These are phyloP conservation scores for Forbesichthys papilliferus DNA, from an alignment of 2,113 vertebrate genomes.

Conservation along the genomic window DNA sequence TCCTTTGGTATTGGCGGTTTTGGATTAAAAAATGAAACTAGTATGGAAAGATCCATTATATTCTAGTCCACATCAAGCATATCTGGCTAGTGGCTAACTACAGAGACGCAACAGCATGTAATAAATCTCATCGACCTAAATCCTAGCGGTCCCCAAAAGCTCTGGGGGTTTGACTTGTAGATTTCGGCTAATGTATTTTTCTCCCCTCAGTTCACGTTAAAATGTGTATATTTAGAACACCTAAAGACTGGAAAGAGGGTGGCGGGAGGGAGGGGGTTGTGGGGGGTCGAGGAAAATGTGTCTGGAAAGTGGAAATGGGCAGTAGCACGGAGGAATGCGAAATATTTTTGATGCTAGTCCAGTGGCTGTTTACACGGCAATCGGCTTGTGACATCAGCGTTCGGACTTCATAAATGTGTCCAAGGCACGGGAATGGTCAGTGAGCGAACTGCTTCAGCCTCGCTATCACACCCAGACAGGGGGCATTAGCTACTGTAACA, in stretches of 20 bases:
- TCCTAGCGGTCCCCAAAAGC: slow-evolving; percentile 25
- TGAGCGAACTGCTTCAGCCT: slow-evolving; percentile 58
- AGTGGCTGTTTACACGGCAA: slow-evolving; percentile 76
- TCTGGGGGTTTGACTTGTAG: slow-evolving; percentile 20
- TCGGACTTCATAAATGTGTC: slow-evolving; percentile 79
- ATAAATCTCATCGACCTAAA: slow-evolving; percentile 30
- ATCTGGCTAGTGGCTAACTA: slow-evolving; percentile 21
- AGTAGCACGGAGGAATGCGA: slow-evolving; percentile 77
- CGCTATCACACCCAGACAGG: slow-evolving; percentile 35
- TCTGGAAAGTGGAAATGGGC: slow-evolving; percentile 67
- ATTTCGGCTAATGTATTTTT: slow-evolving; percentile 43
- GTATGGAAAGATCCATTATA: slow-evolving; percentile 14
- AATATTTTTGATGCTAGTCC: slow-evolving; percentile 76
- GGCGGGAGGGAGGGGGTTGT: slow-evolving; percentile 36
- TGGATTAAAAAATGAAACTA: slow-evolving; percentile 9
- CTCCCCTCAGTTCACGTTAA: slow-evolving; percentile 55
- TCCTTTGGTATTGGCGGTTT: slow-evolving; percentile 16
- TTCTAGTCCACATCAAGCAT: slow-evolving; percentile 15
- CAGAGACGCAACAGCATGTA: slow-evolving; percentile 15
- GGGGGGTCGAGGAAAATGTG: slow-evolving; percentile 27
- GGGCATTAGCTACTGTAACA: slow-evolving; percentile 36
- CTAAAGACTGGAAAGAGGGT: slow-evolving; percentile 53
- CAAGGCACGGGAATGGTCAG: slow-evolving; percentile 50
- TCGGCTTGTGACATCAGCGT: slow-evolving; percentile 78
- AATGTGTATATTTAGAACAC: slow-evolving; percentile 54